Base-by-base conservation (phyloP, 2,888 invertebrate species). In the Melitaea athalia region DNA sequence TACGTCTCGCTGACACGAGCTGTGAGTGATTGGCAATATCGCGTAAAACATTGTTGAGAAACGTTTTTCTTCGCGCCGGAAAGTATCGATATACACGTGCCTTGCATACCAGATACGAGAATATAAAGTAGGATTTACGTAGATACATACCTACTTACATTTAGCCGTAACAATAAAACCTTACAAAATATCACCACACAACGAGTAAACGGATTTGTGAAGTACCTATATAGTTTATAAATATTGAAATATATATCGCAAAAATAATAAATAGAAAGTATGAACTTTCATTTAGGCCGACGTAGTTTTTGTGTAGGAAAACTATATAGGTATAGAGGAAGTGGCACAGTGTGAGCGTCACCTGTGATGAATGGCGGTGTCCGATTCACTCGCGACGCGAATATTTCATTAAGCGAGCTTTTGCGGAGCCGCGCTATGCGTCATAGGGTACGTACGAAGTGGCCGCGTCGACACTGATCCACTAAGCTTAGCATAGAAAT, bases 341-440 rank as follows among this genome's bases (percentile, higher is more conserved):
- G 76, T 79, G 81, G 82, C 78, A 80, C 78, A 78, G 76, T 78
- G 78, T 78, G 80, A 81, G 82, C 78, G 85, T 83, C 85, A 86
- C 84, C 85, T 87, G 85, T 89, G 87, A 91, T 90, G 86, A 89
- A 92, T 89, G 81, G 77, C 79, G 79, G 81, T 82, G 89, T 87
- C 87, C 80, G 82, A 84, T 88, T 84, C 87, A 86, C 83, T 85
- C 82, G 83, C 81, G 83, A 84, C 79, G 78, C 85, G 85, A 86
- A 91, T 91, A 91, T 91, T 91, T 92, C 89, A 91, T 89, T 91
- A 89, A 85, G 83, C 83, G 85, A 84, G 85, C 85, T 84, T 69
- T 81, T 80, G 84, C 81, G 82, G 82, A 82, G 84, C 86, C 83
- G 75, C 78, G 84, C 88, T 84, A 90, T 91, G 91, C 84, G 89